Evolutionary conservation across 2,888 invertebrate species (phyloP).

Genomic region (Vanessa cardui): DNA sequence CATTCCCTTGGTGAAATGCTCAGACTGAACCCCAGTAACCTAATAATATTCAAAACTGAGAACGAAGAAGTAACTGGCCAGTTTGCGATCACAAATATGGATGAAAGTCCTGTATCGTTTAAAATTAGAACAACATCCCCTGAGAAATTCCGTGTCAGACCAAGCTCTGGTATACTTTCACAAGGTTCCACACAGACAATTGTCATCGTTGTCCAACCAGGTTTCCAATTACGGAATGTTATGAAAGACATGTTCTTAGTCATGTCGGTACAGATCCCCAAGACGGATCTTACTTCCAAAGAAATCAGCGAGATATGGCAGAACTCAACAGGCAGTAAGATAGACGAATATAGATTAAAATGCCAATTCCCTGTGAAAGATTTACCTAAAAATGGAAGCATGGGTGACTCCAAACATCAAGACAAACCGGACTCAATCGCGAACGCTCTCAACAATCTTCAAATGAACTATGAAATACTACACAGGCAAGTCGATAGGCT

Average conservation of each 20-base stretch:
- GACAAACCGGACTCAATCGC: slow-evolving; percentile 91
- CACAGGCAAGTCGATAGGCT: slow-evolving; percentile 61
- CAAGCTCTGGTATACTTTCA: slow-evolving; percentile 90
- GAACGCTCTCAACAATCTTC: slow-evolving; percentile 82
- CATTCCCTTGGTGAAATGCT: slow-evolving; percentile 83
- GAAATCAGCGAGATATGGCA: slow-evolving; percentile 91
- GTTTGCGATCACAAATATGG: slow-evolving; percentile 87
- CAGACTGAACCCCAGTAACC: slow-evolving; percentile 85
- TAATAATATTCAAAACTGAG: slow-evolving; percentile 86
- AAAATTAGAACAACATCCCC: slow-evolving; percentile 98
- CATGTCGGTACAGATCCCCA: slow-evolving; percentile 88
- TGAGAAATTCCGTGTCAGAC: slow-evolving; percentile 96
- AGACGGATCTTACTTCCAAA: slow-evolving; percentile 78
- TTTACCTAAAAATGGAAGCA: slow-evolving; percentile 59
- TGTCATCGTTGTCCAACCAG: slow-evolving; percentile 88
- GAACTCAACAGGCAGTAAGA: slow-evolving; percentile 80
- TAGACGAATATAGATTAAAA: slow-evolving; percentile 88
- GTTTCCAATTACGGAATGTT: slow-evolving; percentile 86
- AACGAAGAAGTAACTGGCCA: slow-evolving; percentile 87
- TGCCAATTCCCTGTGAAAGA: slow-evolving; percentile 84
- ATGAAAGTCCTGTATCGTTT: slow-evolving; percentile 75
- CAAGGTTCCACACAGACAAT: slow-evolving; percentile 86
- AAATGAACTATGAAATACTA: slow-evolving; percentile 61
- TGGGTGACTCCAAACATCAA: slow-evolving; percentile 52
- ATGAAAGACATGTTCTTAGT: slow-evolving; percentile 94